A percentile compares a stretch with the other conserved stretches of the same genome.
Conservation (phyloP, 2,113 vertebrate species). For the Cricetomys ansorgei region DNA sequence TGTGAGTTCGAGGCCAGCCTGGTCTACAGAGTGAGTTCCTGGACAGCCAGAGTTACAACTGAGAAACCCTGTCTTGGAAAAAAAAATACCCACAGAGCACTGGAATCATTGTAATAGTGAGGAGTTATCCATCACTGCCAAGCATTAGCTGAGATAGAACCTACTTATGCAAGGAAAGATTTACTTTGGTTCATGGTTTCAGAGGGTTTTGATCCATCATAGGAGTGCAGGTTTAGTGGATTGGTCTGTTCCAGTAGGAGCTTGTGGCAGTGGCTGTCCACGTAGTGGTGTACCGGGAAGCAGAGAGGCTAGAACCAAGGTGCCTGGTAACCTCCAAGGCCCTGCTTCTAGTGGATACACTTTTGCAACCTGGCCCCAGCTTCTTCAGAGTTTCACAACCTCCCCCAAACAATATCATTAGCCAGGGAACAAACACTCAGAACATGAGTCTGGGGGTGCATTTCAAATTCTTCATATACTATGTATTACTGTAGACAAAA, state of each 20-base stretch:
- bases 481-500: background rate
- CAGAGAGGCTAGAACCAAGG: background rate
- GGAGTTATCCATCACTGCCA: background rate
- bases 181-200: background rate
- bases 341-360: background rate
- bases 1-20: too few species aligned
- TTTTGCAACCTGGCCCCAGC: background rate
- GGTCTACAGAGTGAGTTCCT: too few species aligned
- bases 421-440: background rate
- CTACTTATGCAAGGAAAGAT: background rate
- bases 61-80: too few species aligned
- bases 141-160: background rate
- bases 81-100: background rate
- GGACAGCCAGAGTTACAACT: too few species aligned
- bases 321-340: background rate
- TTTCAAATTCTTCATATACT: background rate
- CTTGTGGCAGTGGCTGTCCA: background rate
- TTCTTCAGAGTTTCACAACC: background rate
- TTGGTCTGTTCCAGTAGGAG: background rate
- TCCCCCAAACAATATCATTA: background rate
- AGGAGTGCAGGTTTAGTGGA: background rate
- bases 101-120: background rate
- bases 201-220: background rate
- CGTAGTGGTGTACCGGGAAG: background rate
- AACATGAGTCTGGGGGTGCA: background rate